phyloP scores from a whole-genome alignment of 2,888 invertebrate species.

The Erpobdella octoculata region DNA sequence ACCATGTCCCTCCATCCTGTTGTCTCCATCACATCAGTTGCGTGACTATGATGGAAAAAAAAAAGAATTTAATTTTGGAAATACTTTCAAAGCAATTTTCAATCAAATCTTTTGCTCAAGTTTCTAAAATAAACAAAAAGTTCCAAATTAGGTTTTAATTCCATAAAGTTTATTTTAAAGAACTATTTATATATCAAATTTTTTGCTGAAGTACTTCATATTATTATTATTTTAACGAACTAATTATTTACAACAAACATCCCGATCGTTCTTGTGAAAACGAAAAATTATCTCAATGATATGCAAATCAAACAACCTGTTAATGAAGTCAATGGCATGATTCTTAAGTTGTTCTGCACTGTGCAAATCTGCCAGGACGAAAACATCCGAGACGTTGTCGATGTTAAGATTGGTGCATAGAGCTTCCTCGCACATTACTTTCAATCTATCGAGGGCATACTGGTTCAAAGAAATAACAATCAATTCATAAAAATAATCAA shows the following conservation, averaged over 20 bases:
- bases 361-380: slow-evolving; percentile 92
- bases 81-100: no score
- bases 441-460: slow-evolving; percentile 92
- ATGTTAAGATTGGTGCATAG: slow-evolving; percentile 85
- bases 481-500: no score
- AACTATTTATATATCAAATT: no score
- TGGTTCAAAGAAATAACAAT: no score
- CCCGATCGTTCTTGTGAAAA: neutral
- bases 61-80: no score
- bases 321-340: slow-evolving; percentile 96
- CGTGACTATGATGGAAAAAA: no score
- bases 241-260: neutral
- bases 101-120: no score
- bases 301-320: no score
- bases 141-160: no score
- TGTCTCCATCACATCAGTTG: slow-evolving; percentile 97
- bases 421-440: slow-evolving; percentile 86
- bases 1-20: slow-evolving; percentile 96
- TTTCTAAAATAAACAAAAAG: no score
- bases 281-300: neutral
- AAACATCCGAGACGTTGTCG: slow-evolving; percentile 91
- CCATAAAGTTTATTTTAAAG: no score
- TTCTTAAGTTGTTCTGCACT: slow-evolving; percentile 96
- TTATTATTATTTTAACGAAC: neutral
- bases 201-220: no score